Evolutionary conservation across 2,888 invertebrate genomes (phyloP), one percentile per base, ranked within the genome.

Genomic region (Plebejus anna): DNA sequence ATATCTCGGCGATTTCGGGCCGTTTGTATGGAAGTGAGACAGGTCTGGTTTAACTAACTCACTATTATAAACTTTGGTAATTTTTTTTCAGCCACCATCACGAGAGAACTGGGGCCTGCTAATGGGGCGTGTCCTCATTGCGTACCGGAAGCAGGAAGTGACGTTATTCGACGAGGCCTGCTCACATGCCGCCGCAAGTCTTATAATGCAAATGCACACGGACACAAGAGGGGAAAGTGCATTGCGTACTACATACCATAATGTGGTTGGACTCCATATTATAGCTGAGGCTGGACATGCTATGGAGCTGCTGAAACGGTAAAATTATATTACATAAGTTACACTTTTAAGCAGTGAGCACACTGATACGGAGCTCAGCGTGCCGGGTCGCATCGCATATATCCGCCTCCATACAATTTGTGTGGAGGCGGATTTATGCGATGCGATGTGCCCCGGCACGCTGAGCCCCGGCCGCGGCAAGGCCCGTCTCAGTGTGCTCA

Each of bases 41-140:
- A 22, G 22, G 22, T 22, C 22, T 22, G 22, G 22, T 22, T 22
- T 22, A 22, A 22, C 22, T 42, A 42, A 42, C 42, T 42, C 1
- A 42, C 42, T 42, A 5, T 42, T 42, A 42, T 42, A 3, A 7
- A 4, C 7, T 42, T 42, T 42, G 7, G 16, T 57, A 57, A n/a
- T 57, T 57, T 59, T 82, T 84, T 82, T 84, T 38, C 79, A 93
- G 93, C 92, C 92, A 4, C 82, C 88, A 4, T 89, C 89, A 4
- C 89, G 91, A 78, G 93, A 94, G 81, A 95, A 95, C 83, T 98
- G 97, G 97, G 96, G 96, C 66, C 95, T 97, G 0, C 95, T 96
- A 57, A 95, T 97, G 83, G 97, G 97, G 6, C 94, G 95, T 77
- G 95, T 96, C 0, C 92, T 97, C 3, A 88, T 97, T 6, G 90